Percentiles rank a stretch among this genome's conserved stretches.
phyloP scores from a whole-genome alignment of 2,113 vertebrate genomes.

The Phaetusa simplex region DNA sequence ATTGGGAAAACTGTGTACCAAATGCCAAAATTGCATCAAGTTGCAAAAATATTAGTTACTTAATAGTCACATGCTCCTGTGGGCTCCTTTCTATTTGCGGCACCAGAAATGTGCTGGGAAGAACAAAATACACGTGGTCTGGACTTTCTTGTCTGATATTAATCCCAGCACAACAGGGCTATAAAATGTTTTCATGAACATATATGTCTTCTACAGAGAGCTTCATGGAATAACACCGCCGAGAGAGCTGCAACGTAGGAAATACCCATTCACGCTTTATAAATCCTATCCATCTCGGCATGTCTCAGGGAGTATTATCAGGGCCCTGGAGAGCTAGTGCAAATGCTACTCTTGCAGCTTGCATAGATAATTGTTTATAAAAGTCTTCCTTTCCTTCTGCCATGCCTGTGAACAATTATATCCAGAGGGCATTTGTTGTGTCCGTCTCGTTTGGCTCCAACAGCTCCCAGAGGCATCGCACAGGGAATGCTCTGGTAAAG shows the following conservation, averaged over 20 bases:
- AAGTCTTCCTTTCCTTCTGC: constrained; percentile 43
- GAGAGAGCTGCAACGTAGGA: neutral
- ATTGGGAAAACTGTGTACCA: neutral
- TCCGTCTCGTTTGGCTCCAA: neutral
- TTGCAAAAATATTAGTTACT: constrained; percentile 18
- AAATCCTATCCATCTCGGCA: constrained; percentile 41
- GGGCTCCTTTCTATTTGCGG: neutral
- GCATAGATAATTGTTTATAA: constrained; percentile 49
- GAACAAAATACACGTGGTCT: neutral
- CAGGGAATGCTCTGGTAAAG: neutral
- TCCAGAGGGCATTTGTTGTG: constrained; percentile 28
- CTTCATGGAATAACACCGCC: neutral
- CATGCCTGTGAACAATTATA: neutral
- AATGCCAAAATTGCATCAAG: neutral
- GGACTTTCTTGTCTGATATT: constrained; percentile 20
- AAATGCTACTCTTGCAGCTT: constrained; percentile 44
- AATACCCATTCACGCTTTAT: constrained; percentile 17
- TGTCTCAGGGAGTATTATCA: neutral
- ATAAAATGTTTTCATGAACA: constrained; percentile 58
- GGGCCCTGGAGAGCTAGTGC: constrained; percentile 39
- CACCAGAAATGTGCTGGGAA: neutral
- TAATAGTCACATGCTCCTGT: neutral
- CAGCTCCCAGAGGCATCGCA: neutral
- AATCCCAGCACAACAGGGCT: constrained; percentile 58
- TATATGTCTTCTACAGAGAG: constrained; percentile 38